phyloP scores from a whole-genome alignment of 2,113 vertebrate species.

The Blennius ocellaris region DNA sequence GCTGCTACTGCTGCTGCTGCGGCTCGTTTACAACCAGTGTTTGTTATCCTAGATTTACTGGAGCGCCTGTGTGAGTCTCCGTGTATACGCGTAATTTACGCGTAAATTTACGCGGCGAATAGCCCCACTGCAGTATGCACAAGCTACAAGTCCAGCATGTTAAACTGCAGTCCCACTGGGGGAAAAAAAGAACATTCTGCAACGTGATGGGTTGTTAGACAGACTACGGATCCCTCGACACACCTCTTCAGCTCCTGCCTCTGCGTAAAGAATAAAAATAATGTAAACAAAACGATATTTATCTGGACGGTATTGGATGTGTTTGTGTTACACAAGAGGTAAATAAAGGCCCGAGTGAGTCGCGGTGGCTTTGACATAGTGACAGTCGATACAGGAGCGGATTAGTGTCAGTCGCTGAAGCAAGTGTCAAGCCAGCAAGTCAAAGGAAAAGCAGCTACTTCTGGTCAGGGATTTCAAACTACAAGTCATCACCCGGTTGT shows the following conservation, averaged over 20 bases:
- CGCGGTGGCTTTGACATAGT: background rate
- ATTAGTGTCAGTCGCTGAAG: slow-evolving; percentile 63
- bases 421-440: slow-evolving; percentile 18
- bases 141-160: too few relatives aligned
- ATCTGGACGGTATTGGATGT: too few relatives aligned
- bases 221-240: too few relatives aligned
- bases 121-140: too few relatives aligned
- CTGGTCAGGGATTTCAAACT: slow-evolving; percentile 64
- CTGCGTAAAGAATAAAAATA: too few relatives aligned
- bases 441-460: slow-evolving; percentile 28
- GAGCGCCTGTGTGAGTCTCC: background rate
- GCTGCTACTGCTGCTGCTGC: background rate
- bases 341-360: slow-evolving; percentile 16
- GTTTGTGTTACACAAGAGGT: background rate
- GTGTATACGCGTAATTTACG: background rate
- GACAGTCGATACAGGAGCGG: slow-evolving; percentile 42
- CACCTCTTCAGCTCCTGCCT: too few relatives aligned
- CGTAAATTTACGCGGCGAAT: slow-evolving; percentile 1
- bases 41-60: slow-evolving; percentile 10
- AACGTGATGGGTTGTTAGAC: too few relatives aligned
- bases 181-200: too few relatives aligned
- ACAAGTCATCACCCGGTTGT: slow-evolving; percentile 8
- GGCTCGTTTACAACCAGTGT: too few relatives aligned
- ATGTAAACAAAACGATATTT: too few relatives aligned
- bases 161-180: too few relatives aligned